Base-by-base conservation (phyloP, 1,140 invertebrate species). In the Idris sp. region DNA sequence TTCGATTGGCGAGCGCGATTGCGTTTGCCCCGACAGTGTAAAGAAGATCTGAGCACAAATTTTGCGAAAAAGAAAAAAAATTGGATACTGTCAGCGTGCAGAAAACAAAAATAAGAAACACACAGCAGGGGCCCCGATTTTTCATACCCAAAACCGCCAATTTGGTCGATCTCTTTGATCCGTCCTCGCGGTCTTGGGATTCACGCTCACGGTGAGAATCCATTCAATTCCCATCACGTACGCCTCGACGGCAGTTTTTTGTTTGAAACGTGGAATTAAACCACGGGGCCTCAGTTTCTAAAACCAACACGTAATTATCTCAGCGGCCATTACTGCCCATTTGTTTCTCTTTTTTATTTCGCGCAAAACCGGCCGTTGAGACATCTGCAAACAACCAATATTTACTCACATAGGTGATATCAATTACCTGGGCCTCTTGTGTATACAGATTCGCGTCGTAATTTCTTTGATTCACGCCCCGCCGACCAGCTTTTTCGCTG, bases 261-360 rank as follows among this genome's bases (percentile, higher is more conserved):
- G 62, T 31, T 16, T 41, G 54, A 54, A 80, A 79, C 76, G 79
- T 83, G 78, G 81, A 84, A 85, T 85, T 82, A 84, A 85, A 76
- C 83, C 82, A 62, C 77, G 35, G 77, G 79, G 78, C n/a, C n/a
- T n/a, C 77, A 76, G 83, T 86, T 86, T 87, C 86, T 86, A 87
- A 87, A 87, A 87, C 85, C 84, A 86, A 87, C 84, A 87, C 83
- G 83, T 86, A 86, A 86, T 87, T 86, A 87, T 86, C 84, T 78
- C 81, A 73, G 80, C 81, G 76, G 64, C 81, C 76, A 82, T 85
- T 83, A 81, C 78, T 83, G 19, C 81, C 74, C 58, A n/a, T 1
- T 25, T 25, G 38, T 38, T 51, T 6, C 13, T 41, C 43, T 4
- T 68, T 75, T 75, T 75, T 58, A 43, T 3, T 43, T 64, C 10